Evolutionary conservation across 2,888 invertebrate species (phyloP), one percentile per base, ranked within the genome.

Genomic region (Diaphora mendica): DNA sequence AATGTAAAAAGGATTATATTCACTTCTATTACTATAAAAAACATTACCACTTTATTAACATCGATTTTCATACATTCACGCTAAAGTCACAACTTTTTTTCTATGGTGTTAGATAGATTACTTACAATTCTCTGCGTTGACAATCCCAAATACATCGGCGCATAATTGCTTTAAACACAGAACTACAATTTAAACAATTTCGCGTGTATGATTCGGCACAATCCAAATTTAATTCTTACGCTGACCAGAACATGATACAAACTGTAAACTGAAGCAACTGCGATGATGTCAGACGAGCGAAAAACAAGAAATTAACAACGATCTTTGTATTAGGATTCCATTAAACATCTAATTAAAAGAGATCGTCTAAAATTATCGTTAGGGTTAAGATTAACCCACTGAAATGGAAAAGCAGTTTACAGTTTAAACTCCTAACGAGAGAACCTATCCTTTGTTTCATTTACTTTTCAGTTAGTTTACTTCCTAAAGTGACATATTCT

Each of bases 251-350:
- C 85, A 88, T 90, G 90, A 92, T 89, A 90, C 91, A 91, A 91
- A 90, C 87, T 84, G 87, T 88, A 90, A 90, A 90, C 90, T 88
- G 87, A 88, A 86, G 86, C 84, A 81, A 79, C 77, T 74, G 71
- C 75, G 84, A 86, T 93, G 93, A 94, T 92, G 92, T 93, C 93
- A 93, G 93, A 90, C 77, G 68, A 76, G 73, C 81, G 83, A 88
- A 88, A 83, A 87, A 88, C 85, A 88, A 81, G 78, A 88, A 91
- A 92, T 94, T 93, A 93, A 89, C 90, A 84, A 15, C 84, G 76
- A 82, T 83, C 80, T 86, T 82, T 88, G 86, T 88, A 86, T 86
- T 76, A 85, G 82, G 82, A 87, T 85, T 87, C 86, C 81, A 85
- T 81, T 80, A 83, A 80, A 85, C 82, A 76, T 84, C 79, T 89